These are phyloP conservation scores for Sphecodes monilicornis DNA, from an alignment of 2,888 invertebrate genomes.

Conservation along the genomic window DNA sequence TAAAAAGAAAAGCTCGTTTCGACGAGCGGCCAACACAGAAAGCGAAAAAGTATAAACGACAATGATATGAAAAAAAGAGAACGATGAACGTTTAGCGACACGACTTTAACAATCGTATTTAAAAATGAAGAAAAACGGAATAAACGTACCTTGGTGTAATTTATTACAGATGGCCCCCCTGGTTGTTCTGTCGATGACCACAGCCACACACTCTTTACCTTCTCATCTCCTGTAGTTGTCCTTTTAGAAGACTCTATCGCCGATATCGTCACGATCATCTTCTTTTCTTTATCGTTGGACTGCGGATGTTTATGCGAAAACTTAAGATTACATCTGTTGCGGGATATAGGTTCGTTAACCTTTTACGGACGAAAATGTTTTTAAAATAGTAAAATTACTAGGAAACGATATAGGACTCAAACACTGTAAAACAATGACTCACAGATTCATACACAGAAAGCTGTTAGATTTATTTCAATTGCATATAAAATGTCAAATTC, in stretches of 20 bases:
- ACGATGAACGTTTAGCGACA: constrained; percentile 73
- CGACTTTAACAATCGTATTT: constrained; percentile 77
- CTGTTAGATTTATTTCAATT: neutral
- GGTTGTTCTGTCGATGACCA: constrained; percentile 77
- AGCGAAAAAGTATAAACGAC: constrained; percentile 19
- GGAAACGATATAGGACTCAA: neutral
- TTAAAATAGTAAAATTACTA: neutral
- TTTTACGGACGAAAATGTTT: neutral
- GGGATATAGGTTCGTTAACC: neutral
- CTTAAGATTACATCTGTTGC: neutral
- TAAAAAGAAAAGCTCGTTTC: constrained; percentile 66
- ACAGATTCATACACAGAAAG: neutral
- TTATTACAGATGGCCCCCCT: constrained; percentile 79
- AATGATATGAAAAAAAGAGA: neutral
- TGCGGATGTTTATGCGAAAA: neutral
- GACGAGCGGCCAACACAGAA: constrained; percentile 69
- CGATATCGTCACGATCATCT: constrained; percentile 20
- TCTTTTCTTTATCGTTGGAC: neutral
- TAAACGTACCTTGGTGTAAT: constrained; percentile 81
- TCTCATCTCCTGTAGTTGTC: constrained; percentile 53
- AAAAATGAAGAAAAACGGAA: constrained; percentile 56
- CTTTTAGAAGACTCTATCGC: constrained; percentile 43
- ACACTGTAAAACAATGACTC: neutral
- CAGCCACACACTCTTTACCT: constrained; percentile 52
- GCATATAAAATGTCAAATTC: neutral